phyloP scores from a whole-genome alignment of 2,113 vertebrate genomes.

The Calyptomena viridis region DNA sequence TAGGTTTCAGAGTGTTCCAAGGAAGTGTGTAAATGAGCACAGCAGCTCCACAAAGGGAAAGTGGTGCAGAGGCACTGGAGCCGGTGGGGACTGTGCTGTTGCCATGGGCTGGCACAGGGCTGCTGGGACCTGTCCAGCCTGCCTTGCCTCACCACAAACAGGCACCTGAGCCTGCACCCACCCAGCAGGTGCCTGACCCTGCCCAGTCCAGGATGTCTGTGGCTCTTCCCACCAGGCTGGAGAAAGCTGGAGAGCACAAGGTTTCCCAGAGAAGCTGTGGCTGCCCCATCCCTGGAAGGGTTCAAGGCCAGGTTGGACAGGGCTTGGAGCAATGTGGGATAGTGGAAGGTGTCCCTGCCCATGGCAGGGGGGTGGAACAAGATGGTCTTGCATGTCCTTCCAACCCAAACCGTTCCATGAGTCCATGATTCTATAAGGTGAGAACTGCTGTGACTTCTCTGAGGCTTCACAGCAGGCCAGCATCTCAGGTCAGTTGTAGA shows the following conservation, averaged over 20 bases:
- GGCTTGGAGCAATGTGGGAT: not conserved
- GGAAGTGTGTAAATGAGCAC: fast-evolving
- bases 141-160: not conserved
- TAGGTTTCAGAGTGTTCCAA: not conserved
- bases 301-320: fast-evolving
- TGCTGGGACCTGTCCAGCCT: not conserved
- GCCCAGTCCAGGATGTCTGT: fast-evolving
- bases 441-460: not conserved
- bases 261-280: not conserved
- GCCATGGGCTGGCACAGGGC: not conserved
- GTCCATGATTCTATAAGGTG: not conserved
- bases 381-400: no score
- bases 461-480: not conserved
- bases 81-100: not conserved
- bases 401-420: not conserved
- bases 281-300: not conserved
- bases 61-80: fast-evolving
- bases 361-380: not conserved
- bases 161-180: not conserved
- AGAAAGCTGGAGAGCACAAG: not conserved
- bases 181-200: not conserved
- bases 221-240: not conserved
- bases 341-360: not conserved
- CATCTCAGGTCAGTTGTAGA: not conserved
- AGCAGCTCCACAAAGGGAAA: not conserved